A percentile compares a stretch with the other conserved stretches of the same genome.
phyloP scores from a whole-genome alignment of 2,113 vertebrate genomes.

The Rhynchomys soricoides region DNA sequence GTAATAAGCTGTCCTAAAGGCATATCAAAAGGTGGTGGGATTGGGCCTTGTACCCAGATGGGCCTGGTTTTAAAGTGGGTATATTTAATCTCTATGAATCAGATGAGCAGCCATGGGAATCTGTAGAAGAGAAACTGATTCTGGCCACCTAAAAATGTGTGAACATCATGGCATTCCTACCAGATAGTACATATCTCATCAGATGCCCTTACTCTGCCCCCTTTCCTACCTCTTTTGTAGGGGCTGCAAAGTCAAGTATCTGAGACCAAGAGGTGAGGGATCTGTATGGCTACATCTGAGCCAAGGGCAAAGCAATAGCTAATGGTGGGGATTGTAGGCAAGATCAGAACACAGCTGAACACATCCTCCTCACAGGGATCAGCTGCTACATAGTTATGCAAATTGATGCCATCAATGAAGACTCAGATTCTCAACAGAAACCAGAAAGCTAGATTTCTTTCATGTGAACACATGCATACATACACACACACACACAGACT shows the following conservation, averaged over 20 bases:
- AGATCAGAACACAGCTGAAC: not conserved
- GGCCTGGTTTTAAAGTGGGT: not conserved
- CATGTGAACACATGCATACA: not conserved
- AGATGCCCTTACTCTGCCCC: not conserved
- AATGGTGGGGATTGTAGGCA: not conserved
- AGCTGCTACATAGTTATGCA: not conserved
- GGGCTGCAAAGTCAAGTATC: not conserved
- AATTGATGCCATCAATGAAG: not conserved
- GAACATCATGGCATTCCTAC: not conserved
- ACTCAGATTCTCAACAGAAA: slow-evolving; percentile 37
- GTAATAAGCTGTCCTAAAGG: not conserved
- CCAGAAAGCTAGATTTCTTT: not conserved
- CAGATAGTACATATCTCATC: not conserved
- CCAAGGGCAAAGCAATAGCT: not conserved
- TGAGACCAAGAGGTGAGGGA: not conserved
- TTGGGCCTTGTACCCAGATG: not conserved
- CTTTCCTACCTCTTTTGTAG: not conserved
- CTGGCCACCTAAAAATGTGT: not conserved
- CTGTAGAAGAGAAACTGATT: not conserved
- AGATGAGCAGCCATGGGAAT: not conserved
- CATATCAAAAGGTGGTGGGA: not conserved
- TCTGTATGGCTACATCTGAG: not conserved
- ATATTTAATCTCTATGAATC: not conserved
- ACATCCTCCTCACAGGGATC: not conserved
- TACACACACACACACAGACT: not conserved